Evolutionary conservation across 2,113 vertebrate genomes (phyloP).

Genomic region (Propithecus coquereli): DNA sequence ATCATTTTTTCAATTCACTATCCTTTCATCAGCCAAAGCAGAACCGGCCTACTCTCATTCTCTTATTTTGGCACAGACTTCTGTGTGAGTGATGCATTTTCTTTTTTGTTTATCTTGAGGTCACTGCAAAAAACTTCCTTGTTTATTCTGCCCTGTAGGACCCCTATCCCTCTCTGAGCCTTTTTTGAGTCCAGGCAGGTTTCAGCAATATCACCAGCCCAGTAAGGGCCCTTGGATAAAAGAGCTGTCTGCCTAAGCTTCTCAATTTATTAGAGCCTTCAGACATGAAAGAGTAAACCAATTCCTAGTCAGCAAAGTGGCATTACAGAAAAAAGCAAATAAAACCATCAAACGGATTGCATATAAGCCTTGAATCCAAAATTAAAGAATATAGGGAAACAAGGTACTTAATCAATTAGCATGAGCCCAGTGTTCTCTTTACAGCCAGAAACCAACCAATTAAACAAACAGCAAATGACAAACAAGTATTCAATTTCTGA

Average conservation of each 20-base stretch:
- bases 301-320: slow-evolving; percentile 75
- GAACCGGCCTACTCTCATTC: background rate
- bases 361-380: slow-evolving; percentile 66
- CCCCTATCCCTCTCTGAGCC: slow-evolving; percentile 56
- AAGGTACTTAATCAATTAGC: slow-evolving; percentile 71
- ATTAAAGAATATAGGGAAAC: slow-evolving; percentile 66
- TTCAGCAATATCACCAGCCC: slow-evolving; percentile 66
- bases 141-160: slow-evolving; percentile 67
- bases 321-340: slow-evolving; percentile 75
- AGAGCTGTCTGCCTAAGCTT: slow-evolving; percentile 77
- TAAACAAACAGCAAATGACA: slow-evolving; percentile 42
- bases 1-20: slow-evolving; percentile 63
- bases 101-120: slow-evolving; percentile 22
- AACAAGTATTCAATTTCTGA: slow-evolving; percentile 25
- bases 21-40: slow-evolving; percentile 60
- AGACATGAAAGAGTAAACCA: slow-evolving; percentile 79
- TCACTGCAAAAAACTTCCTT: slow-evolving; percentile 42
- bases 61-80: slow-evolving; percentile 29
- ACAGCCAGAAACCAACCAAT: slow-evolving; percentile 54
- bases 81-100: slow-evolving; percentile 23
- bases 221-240: slow-evolving; percentile 76
- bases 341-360: slow-evolving; percentile 73
- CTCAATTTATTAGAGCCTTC: slow-evolving; percentile 80
- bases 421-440: slow-evolving; percentile 52
- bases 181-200: slow-evolving; percentile 76